Conservation (phyloP, 2,797 vertebrate genomes). For the Myripristis murdjan region DNA sequence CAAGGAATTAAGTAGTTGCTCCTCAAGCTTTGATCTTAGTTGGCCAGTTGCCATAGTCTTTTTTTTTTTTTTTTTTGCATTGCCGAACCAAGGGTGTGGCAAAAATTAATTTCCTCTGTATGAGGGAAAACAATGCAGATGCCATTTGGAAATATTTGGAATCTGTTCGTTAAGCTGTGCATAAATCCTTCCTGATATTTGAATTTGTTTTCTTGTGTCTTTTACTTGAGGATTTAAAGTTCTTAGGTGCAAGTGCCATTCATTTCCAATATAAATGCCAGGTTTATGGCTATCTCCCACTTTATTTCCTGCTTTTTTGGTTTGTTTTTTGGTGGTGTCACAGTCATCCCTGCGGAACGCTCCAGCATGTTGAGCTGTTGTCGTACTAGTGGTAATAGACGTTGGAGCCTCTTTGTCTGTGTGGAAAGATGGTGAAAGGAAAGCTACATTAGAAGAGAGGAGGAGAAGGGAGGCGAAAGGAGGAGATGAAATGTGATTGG, state of each 20-base stretch:
- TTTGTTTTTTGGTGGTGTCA: not conserved
- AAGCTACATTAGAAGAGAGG: constrained; percentile 60
- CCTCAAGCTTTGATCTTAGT: no score
- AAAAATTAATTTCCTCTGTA: no score
- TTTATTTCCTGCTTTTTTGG: not conserved
- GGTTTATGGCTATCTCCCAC: not conserved
- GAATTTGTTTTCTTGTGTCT: not conserved
- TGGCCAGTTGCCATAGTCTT: no score
- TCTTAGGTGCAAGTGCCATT: not conserved
- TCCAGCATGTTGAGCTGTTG: constrained; percentile 13
- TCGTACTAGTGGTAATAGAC: constrained; percentile 55
- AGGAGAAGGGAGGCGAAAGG: constrained; percentile 22
- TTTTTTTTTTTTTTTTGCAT: no score
- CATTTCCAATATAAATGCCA: not conserved
- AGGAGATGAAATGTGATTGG: constrained; percentile 74
- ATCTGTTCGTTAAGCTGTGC: not conserved
- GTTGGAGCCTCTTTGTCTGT: constrained; percentile 74
- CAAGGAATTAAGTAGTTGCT: constrained; percentile 17
- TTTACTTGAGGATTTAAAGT: no score
- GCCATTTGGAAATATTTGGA: not conserved
- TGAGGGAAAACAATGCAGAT: no score
- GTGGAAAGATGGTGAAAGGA: constrained; percentile 76
- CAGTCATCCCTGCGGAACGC: constrained; percentile 22
- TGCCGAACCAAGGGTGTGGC: no score
- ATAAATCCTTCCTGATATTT: not conserved